These are phyloP conservation scores for Drosophila tsacasi DNA, from an alignment of 1,140 invertebrate species.

Conservation along the genomic window DNA sequence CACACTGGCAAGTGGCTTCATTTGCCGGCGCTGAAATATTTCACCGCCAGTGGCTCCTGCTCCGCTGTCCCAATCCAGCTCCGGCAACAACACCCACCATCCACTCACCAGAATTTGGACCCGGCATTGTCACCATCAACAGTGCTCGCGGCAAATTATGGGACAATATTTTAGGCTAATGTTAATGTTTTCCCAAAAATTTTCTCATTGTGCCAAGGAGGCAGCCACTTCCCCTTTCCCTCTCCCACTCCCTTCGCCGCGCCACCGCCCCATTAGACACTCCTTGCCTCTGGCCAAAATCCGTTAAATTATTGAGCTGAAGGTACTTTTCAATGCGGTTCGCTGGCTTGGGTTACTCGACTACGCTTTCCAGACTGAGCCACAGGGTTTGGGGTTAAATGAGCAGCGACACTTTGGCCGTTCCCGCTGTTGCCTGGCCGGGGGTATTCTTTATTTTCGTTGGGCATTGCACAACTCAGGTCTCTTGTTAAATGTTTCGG, in stretches of 20 bases:
- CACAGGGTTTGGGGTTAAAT: conserved; percentile 70
- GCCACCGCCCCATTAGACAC: conserved; percentile 19
- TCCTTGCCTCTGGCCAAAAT: conserved; percentile 69
- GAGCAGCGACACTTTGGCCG: conserved; percentile 72
- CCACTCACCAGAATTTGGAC: conserved; percentile 34
- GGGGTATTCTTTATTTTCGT: conserved; percentile 76
- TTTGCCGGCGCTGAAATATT: conserved; percentile 77
- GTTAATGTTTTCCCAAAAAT: conserved; percentile 85
- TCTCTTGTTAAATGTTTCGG: conserved; percentile 79
- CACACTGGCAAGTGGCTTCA: conserved; percentile 76
- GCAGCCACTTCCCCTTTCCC: conserved; percentile 1
- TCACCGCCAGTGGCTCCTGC: conserved; percentile 40
- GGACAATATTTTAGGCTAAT: conserved; percentile 85
- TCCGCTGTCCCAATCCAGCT: conserved; percentile 16
- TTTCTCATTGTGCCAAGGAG: conserved; percentile 75
- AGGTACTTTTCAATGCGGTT: conserved; percentile 83
- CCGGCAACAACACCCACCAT: conserved; percentile 11
- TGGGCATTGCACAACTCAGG: conserved; percentile 71
- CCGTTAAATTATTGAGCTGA: conserved; percentile 84
- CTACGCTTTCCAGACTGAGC: conserved; percentile 26
- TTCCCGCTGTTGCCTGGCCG: conserved; percentile 24
- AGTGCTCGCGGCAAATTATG: conserved; percentile 83
- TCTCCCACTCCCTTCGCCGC: neutral
- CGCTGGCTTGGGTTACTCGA: conserved; percentile 62
- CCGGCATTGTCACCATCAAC: conserved; percentile 76